Percentiles rank a stretch among this genome's conserved stretches.
These are phyloP conservation scores for Phasianus colchicus DNA, from an alignment of 2,113 vertebrate species.

Conservation along the genomic window DNA sequence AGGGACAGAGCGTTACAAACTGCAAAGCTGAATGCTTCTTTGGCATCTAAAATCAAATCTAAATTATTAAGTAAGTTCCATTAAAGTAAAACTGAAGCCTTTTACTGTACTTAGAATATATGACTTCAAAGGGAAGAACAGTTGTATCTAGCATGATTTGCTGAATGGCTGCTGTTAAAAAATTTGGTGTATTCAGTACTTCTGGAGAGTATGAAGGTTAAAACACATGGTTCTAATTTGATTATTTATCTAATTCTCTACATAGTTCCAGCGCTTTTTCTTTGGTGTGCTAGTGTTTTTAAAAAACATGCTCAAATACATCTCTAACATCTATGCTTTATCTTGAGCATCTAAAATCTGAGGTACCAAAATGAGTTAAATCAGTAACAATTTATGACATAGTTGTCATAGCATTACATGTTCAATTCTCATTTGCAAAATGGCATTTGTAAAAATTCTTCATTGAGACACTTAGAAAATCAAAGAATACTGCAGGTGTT, in stretches of 20 bases:
- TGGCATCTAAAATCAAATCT: slow-evolving; percentile 88
- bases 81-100: not conserved
- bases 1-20: slow-evolving; percentile 65
- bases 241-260: not conserved
- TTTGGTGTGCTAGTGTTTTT: not conserved
- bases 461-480: not conserved
- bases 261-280: not conserved
- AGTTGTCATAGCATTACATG: not conserved
- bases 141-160: not conserved
- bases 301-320: not conserved
- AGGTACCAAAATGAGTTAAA: not conserved
- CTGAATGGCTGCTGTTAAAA: not conserved
- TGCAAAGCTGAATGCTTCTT: slow-evolving; percentile 78
- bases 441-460: not conserved
- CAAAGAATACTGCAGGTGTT: not conserved
- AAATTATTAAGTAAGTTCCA: slow-evolving; percentile 87
- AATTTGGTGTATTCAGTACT: not conserved
- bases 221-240: not conserved
- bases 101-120: not conserved
- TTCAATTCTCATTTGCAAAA: not conserved
- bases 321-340: not conserved
- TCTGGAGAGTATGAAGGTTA: not conserved
- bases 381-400: not conserved
- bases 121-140: not conserved
- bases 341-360: not conserved